phyloP scores from a whole-genome alignment of 2,888 invertebrate genomes.

The Halocaridina rubra region DNA sequence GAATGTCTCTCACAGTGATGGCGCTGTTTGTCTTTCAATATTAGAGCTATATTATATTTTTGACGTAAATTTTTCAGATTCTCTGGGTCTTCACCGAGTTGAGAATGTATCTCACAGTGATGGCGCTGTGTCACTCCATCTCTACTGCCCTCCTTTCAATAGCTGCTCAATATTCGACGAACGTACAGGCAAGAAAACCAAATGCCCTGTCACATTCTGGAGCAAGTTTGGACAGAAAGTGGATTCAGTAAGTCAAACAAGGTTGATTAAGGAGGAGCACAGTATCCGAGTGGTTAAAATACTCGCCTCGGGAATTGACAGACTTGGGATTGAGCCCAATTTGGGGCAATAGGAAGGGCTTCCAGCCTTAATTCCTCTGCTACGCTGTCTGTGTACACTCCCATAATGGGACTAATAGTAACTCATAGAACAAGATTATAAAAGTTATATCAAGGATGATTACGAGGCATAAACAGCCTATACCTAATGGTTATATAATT shows the following conservation, averaged over 20 bases:
- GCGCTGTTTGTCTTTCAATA: slow-evolving; percentile 83
- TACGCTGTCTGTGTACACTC: too few species aligned
- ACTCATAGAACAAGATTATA: too few species aligned
- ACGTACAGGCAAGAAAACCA: slow-evolving; percentile 82
- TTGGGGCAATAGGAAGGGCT: too few species aligned
- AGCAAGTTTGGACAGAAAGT: slow-evolving; percentile 85
- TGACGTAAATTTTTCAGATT: slow-evolving; percentile 76
- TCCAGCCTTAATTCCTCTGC: too few species aligned
- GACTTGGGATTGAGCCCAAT: too few species aligned
- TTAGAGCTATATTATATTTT: background rate
- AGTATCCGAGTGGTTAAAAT: too few species aligned
- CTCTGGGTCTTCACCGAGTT: slow-evolving; percentile 92
- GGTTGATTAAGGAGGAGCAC: too few species aligned
- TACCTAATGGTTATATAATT: too few species aligned
- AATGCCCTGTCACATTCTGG: slow-evolving; percentile 88
- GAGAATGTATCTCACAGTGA: slow-evolving; percentile 93
- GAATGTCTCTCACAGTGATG: slow-evolving; percentile 89
- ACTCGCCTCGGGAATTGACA: too few species aligned
- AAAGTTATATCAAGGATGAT: too few species aligned
- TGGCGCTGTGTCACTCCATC: slow-evolving; percentile 89
- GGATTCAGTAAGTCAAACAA: slow-evolving; percentile 33
- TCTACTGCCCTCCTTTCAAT: slow-evolving; percentile 94
- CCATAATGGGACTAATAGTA: too few species aligned
- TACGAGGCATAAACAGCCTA: too few species aligned
- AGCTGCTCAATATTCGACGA: slow-evolving; percentile 92